These are phyloP conservation scores for Pogonomyrmex californicus DNA, from an alignment of 1,140 invertebrate species.

Conservation along the genomic window DNA sequence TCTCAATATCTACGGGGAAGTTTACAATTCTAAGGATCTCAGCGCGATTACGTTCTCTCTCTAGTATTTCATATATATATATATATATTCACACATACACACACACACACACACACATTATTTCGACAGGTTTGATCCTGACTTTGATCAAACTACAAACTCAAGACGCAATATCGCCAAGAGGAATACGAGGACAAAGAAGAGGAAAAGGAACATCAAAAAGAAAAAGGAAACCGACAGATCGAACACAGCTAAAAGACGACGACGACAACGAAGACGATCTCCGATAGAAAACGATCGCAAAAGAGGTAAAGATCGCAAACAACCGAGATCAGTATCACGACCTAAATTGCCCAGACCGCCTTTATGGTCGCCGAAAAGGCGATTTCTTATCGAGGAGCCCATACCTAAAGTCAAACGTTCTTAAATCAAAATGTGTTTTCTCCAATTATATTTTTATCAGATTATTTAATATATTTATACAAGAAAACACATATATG, in stretches of 20 bases:
- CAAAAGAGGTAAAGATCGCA: slow-evolving; percentile 53
- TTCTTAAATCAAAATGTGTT: not conserved
- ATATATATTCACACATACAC: not conserved
- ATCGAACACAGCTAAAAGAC: slow-evolving; percentile 46
- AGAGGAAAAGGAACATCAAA: not conserved
- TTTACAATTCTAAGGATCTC: not conserved
- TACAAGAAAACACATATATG: not conserved
- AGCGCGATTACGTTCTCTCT: not conserved
- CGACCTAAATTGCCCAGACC: slow-evolving; percentile 69
- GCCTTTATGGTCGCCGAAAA: slow-evolving; percentile 72
- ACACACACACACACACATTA: not conserved
- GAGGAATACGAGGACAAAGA: slow-evolving; percentile 17
- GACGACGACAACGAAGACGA: slow-evolving; percentile 35
- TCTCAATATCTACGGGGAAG: not conserved
- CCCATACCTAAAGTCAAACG: slow-evolving; percentile 75
- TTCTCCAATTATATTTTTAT: not conserved
- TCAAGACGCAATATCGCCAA: not conserved
- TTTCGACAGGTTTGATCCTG: slow-evolving; percentile 58
- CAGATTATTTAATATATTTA: not conserved
- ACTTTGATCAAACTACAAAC: slow-evolving; percentile 30
- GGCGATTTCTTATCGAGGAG: slow-evolving; percentile 73
- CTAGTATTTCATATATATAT: not conserved
- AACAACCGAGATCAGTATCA: slow-evolving; percentile 38
- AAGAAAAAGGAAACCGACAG: slow-evolving; percentile 24
- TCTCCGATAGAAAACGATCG: not conserved